Base-by-base conservation (phyloP, 2,888 invertebrate genomes). In the Coelopa pilipes region DNA sequence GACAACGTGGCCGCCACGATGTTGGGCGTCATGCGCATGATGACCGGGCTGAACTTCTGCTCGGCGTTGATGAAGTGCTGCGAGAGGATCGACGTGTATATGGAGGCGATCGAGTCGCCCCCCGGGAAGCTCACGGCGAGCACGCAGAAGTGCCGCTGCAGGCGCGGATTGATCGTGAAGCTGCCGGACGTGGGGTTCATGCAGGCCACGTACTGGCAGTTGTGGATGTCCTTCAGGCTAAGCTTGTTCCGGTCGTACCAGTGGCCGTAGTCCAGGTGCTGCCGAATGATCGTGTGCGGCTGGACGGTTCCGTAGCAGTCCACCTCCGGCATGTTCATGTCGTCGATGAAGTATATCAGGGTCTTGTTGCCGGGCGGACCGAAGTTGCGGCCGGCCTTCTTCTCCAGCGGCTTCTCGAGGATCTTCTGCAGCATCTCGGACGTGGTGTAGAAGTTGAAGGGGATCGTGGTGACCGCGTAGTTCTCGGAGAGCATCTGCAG, bases 101-200 rank as follows among this genome's bases (percentile, higher is more conserved):
- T 98, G 53, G 92, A 93, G 74, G 92, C 93, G 74, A 98, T 89
- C 0, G 97, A 94, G 67, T 98, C 97, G 0, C 85, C 80, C 75
- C 91, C 90, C 0, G 96, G 96, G 80, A 92, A 93, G 86, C 93
- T 93, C 53, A 96, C 93, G 2, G 96, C 95, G 84, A 96, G 94
- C 0, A 96, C 95, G 82, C 94, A 93, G 84, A 96, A 96, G 85
- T 96, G 96, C 69, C 96, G 89, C 85, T 98, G 97, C 11, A 98
- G 89, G 77, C 98, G 90, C 0, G 98, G 96, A 89, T 98, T 97
- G 78, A 98, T 97, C 4, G 97, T 97, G 83, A 98, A 98, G 83
- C 96, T 97, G 66, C 98, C 98, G 45, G 98, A 97, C 0, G 98
- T 98, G 0, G 98, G 98, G 89, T 98, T 98, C 98, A 98, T 98